These are phyloP conservation scores for Drosophila truncata DNA, from an alignment of 1,140 invertebrate species.

Conservation along the genomic window DNA sequence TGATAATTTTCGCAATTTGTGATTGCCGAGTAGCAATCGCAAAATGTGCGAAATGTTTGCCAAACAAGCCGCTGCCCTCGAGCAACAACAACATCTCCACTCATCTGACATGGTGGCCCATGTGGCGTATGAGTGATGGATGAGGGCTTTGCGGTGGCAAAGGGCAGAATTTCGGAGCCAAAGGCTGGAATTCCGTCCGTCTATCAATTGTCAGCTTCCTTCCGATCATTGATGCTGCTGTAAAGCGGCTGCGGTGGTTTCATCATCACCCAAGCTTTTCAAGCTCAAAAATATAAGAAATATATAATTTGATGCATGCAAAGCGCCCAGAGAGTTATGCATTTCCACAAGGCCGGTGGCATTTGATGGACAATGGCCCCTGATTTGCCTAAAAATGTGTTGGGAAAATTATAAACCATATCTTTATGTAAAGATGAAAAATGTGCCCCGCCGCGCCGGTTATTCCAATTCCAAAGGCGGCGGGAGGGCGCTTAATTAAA, in stretches of 20 bases:
- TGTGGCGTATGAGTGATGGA: constrained; percentile 70
- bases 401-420: constrained; percentile 58
- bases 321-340: constrained; percentile 19
- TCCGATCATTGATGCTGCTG: constrained; percentile 32
- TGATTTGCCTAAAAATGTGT: constrained; percentile 65
- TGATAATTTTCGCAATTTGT: constrained; percentile 50
- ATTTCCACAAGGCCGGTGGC: constrained; percentile 57
- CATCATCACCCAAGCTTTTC: constrained; percentile 46
- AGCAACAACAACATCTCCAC: constrained; percentile 1
- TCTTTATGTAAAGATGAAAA: constrained; percentile 68
- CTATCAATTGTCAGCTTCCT: constrained; percentile 63
- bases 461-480: constrained; percentile 16
- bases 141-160: constrained; percentile 27
- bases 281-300: constrained; percentile 51
- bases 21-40: constrained; percentile 54
- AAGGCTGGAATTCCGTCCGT: constrained; percentile 38
- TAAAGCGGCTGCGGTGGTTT: constrained; percentile 15
- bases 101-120: constrained; percentile 26
- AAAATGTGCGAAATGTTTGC: constrained; percentile 56
- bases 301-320: constrained; percentile 59
- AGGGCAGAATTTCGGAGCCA: constrained; percentile 16
- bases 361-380: constrained; percentile 60
- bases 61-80: constrained; percentile 38
- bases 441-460: constrained; percentile 26
- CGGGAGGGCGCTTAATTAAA: constrained; percentile 67